A percentile compares a stretch with the other conserved stretches of the same genome.
Conservation (phyloP, 2,888 invertebrate genomes). For the Elmis aenea region DNA sequence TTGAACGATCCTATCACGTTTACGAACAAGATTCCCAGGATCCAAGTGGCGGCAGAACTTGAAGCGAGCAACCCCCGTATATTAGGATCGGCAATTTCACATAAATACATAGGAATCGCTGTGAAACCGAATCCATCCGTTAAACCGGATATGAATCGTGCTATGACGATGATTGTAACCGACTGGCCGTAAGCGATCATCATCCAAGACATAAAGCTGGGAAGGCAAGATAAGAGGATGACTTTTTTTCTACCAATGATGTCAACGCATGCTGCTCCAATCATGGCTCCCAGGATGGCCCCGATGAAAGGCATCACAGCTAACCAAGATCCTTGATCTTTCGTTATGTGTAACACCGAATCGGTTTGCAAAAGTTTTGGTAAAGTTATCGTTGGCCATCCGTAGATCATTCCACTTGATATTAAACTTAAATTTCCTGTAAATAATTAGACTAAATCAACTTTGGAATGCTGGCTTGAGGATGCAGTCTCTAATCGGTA, state of each 20-base stretch:
- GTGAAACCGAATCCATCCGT: slow-evolving; percentile 45
- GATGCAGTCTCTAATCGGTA: too few species aligned
- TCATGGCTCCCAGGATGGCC: slow-evolving; percentile 57
- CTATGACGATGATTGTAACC: slow-evolving; percentile 52
- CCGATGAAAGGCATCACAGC: slow-evolving; percentile 62
- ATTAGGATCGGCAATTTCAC: slow-evolving; percentile 54
- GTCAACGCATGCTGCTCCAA: slow-evolving; percentile 50
- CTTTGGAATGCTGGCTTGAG: too few species aligned
- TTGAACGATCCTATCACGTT: slow-evolving; percentile 58
- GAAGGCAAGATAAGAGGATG: slow-evolving; percentile 55
- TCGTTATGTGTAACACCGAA: slow-evolving; percentile 47
- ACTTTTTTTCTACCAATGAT: slow-evolving; percentile 58
- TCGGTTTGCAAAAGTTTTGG: slow-evolving; percentile 48
- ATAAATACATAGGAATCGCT: slow-evolving; percentile 53
- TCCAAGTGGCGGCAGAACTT: slow-evolving; percentile 53
- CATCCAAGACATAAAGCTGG: slow-evolving; percentile 60
- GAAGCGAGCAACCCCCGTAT: slow-evolving; percentile 59
- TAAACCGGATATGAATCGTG: slow-evolving; percentile 54
- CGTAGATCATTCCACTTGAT: slow-evolving; percentile 44
- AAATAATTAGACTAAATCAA: too few species aligned
- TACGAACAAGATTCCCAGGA: slow-evolving; percentile 56
- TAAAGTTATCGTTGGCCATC: slow-evolving; percentile 60
- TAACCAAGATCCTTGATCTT: slow-evolving; percentile 56
- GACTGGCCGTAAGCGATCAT: slow-evolving; percentile 56
- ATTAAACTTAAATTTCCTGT: slow-evolving; percentile 39